These are phyloP conservation scores for Eudyptes chrysolophus DNA, from an alignment of 2,113 vertebrate species.

Conservation along the genomic window DNA sequence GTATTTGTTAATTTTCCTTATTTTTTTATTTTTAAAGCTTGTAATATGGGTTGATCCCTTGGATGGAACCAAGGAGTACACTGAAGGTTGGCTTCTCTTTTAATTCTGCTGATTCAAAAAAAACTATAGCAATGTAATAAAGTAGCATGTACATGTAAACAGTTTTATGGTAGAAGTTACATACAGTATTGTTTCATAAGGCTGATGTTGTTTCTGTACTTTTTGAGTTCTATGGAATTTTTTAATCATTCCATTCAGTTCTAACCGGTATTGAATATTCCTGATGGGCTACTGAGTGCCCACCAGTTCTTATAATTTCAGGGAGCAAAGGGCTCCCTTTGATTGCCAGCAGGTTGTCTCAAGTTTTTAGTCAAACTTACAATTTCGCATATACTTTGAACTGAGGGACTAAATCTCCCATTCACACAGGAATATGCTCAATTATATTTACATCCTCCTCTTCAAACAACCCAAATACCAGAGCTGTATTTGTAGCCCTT, in stretches of 20 bases:
- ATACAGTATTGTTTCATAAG: background rate
- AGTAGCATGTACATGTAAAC: background rate
- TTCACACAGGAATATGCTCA: background rate
- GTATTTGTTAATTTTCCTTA: background rate
- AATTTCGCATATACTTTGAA: background rate
- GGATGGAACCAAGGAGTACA: conserved; percentile 98
- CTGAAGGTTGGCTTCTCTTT: conserved; percentile 86
- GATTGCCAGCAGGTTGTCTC: background rate
- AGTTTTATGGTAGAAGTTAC: background rate
- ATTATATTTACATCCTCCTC: background rate
- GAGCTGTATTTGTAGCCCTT: background rate
- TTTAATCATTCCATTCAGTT: background rate
- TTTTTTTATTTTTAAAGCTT: conserved; percentile 76
- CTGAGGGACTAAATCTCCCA: background rate
- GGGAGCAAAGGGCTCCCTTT: background rate
- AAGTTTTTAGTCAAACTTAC: background rate
- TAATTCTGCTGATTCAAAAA: background rate
- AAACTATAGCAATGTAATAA: background rate
- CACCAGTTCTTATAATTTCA: background rate
- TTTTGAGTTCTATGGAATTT: background rate
- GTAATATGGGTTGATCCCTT: conserved; percentile 98
- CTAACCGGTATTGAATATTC: background rate
- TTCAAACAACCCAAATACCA: background rate
- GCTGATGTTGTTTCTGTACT: background rate
- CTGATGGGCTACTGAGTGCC: background rate